Conservation (phyloP, 2,888 invertebrate species). For the Cheilosia vulpina region DNA sequence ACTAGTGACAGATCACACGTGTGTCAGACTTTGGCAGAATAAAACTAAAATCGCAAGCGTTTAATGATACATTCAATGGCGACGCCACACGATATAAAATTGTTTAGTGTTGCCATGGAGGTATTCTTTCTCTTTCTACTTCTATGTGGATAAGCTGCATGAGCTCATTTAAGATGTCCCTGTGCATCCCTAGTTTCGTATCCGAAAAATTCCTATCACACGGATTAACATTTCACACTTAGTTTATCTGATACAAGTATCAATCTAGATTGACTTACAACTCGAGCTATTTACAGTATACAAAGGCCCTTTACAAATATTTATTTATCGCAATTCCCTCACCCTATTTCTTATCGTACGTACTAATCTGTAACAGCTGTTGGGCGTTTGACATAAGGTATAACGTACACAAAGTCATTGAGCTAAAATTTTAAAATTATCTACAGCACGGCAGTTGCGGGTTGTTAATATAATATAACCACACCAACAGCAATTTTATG, state of each 20-base stretch:
- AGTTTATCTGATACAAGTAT: neutral
- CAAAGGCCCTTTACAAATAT: neutral
- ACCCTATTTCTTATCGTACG: slow-evolving; percentile 1
- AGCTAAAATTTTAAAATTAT: slow-evolving; percentile 16
- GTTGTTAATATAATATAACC: slow-evolving; percentile 2
- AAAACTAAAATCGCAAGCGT: no score
- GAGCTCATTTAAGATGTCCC: neutral
- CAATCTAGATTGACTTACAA: no score
- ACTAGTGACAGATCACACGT: no score
- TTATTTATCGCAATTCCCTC: neutral
- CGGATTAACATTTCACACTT: neutral
- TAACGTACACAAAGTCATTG: slow-evolving; percentile 6
- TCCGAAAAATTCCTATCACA: neutral
- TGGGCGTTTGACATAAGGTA: slow-evolving; percentile 12
- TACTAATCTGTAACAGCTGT: neutral
- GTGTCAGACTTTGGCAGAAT: no score
- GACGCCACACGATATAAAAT: no score
- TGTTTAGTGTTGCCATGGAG: no score
- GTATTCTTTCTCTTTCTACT: no score
- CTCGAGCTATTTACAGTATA: neutral
- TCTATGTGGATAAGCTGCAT: no score
- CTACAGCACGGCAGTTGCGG: slow-evolving; percentile 1
- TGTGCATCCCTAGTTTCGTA: neutral
- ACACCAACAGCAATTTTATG: neutral
- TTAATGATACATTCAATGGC: no score